These are phyloP conservation scores for Nasua narica DNA, from an alignment of 2,797 vertebrate genomes.

Conservation along the genomic window DNA sequence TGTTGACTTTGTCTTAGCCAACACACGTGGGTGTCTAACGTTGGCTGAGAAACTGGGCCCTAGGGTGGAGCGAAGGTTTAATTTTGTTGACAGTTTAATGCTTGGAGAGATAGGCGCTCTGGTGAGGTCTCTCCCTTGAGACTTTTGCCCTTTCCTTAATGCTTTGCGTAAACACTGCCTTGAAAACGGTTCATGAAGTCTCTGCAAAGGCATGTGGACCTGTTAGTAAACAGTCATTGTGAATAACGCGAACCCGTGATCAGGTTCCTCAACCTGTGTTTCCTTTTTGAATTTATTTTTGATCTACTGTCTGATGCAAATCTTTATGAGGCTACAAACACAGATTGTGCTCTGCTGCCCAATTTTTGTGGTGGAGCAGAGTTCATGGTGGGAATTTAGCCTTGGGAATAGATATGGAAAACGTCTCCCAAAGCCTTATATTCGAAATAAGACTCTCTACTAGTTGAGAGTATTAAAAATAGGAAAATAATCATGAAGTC, in stretches of 20 bases:
- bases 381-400: slow-evolving; percentile 18
- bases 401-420: neutral
- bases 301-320: slow-evolving; percentile 37
- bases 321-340: neutral
- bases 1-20: slow-evolving; percentile 70
- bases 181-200: slow-evolving; percentile 35
- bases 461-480: neutral
- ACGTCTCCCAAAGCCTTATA: neutral
- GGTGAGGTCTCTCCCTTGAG: slow-evolving; percentile 36
- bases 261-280: neutral
- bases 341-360: neutral
- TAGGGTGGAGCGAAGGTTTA: slow-evolving; percentile 61
- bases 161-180: slow-evolving; percentile 61
- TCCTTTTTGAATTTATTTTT: neutral
- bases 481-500: neutral
- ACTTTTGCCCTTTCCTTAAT: slow-evolving; percentile 67
- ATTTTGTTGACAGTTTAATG: slow-evolving; percentile 69
- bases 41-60: slow-evolving; percentile 49
- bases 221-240: slow-evolving; percentile 54
- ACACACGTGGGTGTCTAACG: slow-evolving; percentile 53
- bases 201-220: slow-evolving; percentile 56
- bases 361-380: neutral
- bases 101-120: slow-evolving; percentile 36
- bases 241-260: slow-evolving; percentile 34
- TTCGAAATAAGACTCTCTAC: neutral